These are phyloP conservation scores for Melanostigma gelatinosum DNA, from an alignment of 2,113 vertebrate species.

Conservation along the genomic window DNA sequence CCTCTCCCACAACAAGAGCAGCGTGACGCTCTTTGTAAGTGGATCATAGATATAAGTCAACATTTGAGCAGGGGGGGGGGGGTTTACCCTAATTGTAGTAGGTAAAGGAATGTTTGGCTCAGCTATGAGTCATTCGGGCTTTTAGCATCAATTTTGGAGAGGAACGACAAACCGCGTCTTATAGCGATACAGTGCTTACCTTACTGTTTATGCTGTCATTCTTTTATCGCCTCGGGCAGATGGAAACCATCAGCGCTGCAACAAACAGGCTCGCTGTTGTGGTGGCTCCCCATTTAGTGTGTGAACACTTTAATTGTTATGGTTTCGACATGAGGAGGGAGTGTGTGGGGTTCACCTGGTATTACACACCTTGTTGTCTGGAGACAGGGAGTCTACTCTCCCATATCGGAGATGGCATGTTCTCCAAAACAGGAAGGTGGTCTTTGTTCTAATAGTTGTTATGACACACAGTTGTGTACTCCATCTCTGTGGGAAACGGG, in stretches of 20 bases:
- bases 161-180: conserved; percentile 24
- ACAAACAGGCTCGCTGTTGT: conserved; percentile 38
- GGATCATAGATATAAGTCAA: conserved; percentile 60
- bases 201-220: conserved; percentile 47
- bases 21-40: conserved; percentile 44
- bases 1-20: conserved; percentile 57
- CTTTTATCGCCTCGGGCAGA: conserved; percentile 18
- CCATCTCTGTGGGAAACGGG: conserved; percentile 47
- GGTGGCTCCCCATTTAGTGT: conserved; percentile 20
- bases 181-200: conserved; percentile 12
- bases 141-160: conserved; percentile 37
- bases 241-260: conserved; percentile 27
- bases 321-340: conserved; percentile 20
- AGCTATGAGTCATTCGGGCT: conserved; percentile 41
- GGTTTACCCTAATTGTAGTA: conserved; percentile 45
- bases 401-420: conserved; percentile 46
- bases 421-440: conserved; percentile 58
- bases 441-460: conserved; percentile 72
- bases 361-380: conserved; percentile 50
- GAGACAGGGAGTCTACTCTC: conserved; percentile 60
- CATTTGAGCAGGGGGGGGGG: conserved; percentile 35
- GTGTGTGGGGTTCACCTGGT: conserved; percentile 19
- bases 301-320: conserved; percentile 50
- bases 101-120: conserved; percentile 35
- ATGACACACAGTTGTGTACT: conserved; percentile 42